Base-by-base conservation (phyloP, 2,888 invertebrate species). In the Paralinhomoeus sp. region DNA sequence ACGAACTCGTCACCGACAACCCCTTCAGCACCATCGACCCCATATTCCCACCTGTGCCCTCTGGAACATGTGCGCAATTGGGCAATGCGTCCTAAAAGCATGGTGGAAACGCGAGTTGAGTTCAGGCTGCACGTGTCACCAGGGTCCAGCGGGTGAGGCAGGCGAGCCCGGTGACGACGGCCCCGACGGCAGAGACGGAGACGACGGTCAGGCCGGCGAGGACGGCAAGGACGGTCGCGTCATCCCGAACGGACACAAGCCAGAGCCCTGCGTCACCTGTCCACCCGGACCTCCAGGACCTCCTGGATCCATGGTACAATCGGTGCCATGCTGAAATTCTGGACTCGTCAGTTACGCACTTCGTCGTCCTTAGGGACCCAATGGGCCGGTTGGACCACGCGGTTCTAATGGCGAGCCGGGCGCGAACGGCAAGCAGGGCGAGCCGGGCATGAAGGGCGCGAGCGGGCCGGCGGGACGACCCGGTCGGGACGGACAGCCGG, bases 231-330 rank as follows among this genome's bases (percentile, higher is more conserved):
- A 53, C 43, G 55, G 56, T 45, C 46, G 37, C 15, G 31, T 50
- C n/a, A 41, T 51, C 17, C 41, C 47, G 18, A 45, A 47, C 21
- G 43, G 40, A 17, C 44, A 49, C 24, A 46, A 39, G 27, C 46
- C 49, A 41, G 57, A 56, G 49, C 57, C 58, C 21, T 57, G 58
- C 44, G 43, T 56, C 33, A 56, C 60, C 51, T 59, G 59, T 51
- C 58, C 58, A 42, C 50, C 54, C 43, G 59, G 58, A 42, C 47
- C 57, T 17, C 49, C 52, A 22, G 58, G 58, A 42, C 49, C 50
- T 13, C 46, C 50, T 34, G 58, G 58, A 48, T 40, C 47, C 3
- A 13, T 24, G 27, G 40, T 24, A 5, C 24, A 17, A 12, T 5
- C 7, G 27, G 27, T 9, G 7, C 27, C 27, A 27, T 5, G 27